Conservation (phyloP, 2,797 vertebrate genomes). For the Lepilemur septentrionalis region DNA sequence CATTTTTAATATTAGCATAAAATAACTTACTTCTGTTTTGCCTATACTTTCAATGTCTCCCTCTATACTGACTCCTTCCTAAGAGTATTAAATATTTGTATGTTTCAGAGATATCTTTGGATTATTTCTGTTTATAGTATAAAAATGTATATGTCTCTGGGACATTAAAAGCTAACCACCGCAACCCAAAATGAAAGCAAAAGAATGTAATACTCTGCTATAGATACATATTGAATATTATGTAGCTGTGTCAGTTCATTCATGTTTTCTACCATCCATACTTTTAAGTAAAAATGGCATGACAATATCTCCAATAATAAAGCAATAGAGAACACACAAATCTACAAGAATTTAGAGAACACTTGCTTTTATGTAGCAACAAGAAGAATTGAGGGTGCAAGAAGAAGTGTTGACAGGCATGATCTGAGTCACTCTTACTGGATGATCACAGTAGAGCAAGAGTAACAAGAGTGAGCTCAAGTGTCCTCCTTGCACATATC, state of each 20-base stretch:
- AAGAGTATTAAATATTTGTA: not conserved
- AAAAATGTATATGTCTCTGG: not conserved
- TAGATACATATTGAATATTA: not conserved
- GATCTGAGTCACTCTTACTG: not conserved
- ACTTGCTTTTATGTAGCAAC: not conserved
- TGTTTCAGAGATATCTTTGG: not conserved
- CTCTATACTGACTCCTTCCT: not conserved
- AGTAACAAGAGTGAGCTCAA: not conserved
- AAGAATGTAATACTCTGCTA: rapidly evolving
- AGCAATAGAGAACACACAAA: not conserved
- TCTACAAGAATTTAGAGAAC: not conserved
- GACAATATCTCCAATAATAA: not conserved
- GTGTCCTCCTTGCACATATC: rapidly evolving
- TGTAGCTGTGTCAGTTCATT: not conserved
- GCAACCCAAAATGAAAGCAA: not conserved
- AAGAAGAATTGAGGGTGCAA: not conserved
- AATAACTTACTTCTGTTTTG: not conserved
- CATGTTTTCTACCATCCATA: not conserved
- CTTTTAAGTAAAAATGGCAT: not conserved
- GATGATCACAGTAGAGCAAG: not conserved
- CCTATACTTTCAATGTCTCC: not conserved
- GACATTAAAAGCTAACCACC: not conserved
- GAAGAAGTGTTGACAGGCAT: not conserved
- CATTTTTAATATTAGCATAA: not conserved
- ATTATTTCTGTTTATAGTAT: not conserved